Evolutionary conservation across 2,888 invertebrate genomes (phyloP).

Genomic region (Frankliniella intonsa): DNA sequence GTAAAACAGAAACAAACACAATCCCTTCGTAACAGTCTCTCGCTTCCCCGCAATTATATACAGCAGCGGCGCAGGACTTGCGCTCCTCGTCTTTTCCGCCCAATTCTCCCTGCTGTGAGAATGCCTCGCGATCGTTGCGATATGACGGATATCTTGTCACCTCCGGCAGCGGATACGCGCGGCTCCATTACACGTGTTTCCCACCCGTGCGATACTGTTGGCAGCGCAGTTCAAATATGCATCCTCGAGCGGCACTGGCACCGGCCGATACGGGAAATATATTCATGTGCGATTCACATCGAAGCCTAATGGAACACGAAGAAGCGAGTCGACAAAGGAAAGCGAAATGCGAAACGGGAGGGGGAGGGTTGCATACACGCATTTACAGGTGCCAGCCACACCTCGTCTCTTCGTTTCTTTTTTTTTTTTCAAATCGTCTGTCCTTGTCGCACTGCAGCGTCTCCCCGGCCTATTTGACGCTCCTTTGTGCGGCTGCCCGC

Average conservation of each 20-base stretch:
- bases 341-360: not conserved
- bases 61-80: not conserved
- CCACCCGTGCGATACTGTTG: not conserved
- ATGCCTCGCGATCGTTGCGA: too few species aligned
- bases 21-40: not conserved
- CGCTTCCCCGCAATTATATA: too few species aligned
- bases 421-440: too few species aligned
- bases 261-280: constrained; percentile 14
- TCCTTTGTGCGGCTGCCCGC: not conserved
- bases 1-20: constrained; percentile 22
- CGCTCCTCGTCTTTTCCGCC: not conserved
- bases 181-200: not conserved
- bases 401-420: not conserved
- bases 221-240: not conserved
- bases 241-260: not conserved
- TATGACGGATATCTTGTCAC: not conserved
- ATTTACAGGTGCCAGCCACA: not conserved
- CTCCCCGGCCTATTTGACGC: not conserved
- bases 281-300: constrained; percentile 7
- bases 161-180: not conserved
- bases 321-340: not conserved
- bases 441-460: not conserved
- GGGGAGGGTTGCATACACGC: not conserved
- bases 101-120: too few species aligned
- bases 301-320: not conserved